Evolutionary conservation across 2,113 vertebrate species (phyloP), one percentile per base, ranked within the genome.

Genomic region (Nesospiza acunhae): DNA sequence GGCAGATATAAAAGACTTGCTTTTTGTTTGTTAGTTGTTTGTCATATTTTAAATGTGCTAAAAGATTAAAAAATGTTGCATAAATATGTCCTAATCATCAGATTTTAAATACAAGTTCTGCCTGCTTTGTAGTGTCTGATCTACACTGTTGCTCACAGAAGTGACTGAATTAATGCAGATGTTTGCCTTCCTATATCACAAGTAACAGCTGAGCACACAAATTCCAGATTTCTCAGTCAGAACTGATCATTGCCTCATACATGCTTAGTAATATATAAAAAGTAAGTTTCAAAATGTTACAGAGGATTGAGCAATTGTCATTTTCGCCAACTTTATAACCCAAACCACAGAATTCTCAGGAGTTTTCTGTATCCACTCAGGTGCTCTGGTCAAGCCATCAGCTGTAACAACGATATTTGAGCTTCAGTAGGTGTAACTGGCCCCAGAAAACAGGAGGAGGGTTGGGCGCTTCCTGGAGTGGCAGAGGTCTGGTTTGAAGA

Each of bases 141-240:
- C 44, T 59, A 14, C 0, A 3, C 56, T 72, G 33, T 67, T 87
- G 69, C 78, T 78, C 77, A 74, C 0, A 2, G 66, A 82, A 12
- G 22, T 59, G 81, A 39, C 77, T 72, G 77, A 58, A 52, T 11
- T 23, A 33, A 59, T 64, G 60, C 77, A 84, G 81, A 75, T 93
- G 33, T 78, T 95, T 95, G 89, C 62, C 66, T 72, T 93, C 56
- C 77, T 89, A 11, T 53, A 87, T 60, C 81, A 82, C 64, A 33
- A 63, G 44, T 35, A 91, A 72, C 84, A 95, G 91, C 91, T 84
- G 93, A 94, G 69, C 59, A 89, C n/a, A 91, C 69, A 89, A 78
- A 94, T 89, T 81, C 75, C 90, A 87, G 42, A 18, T 35, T 81
- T 72, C 27, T 47, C 50, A 22, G 47, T 59, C 77, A 72, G 69